Evolutionary conservation across 2,113 vertebrate genomes (phyloP).

Genomic region (Potamarius usumacintae): DNA sequence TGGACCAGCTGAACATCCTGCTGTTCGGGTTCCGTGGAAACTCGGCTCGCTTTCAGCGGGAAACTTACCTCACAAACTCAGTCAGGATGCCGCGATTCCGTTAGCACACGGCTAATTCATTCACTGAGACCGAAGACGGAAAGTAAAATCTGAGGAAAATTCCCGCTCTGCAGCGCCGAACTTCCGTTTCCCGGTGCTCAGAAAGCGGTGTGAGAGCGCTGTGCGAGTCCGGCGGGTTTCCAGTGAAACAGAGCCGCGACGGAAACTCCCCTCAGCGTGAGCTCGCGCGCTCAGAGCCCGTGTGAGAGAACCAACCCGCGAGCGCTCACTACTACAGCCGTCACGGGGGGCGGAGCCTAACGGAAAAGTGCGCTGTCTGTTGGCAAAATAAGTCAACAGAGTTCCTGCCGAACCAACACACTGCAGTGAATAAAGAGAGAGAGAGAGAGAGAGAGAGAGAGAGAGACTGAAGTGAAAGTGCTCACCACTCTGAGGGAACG

Average conservation of each 20-base stretch:
- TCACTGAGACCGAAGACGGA: not conserved
- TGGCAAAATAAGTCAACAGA: not conserved
- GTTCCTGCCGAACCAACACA: no score
- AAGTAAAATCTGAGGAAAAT: not conserved
- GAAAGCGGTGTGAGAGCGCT: fast-evolving
- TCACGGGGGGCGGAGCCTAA: not conserved
- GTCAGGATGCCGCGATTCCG: not conserved
- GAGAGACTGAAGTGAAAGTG: not conserved
- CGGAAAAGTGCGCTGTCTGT: no score
- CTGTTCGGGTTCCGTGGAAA: not conserved
- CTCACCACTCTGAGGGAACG: not conserved
- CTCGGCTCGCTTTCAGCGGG: not conserved
- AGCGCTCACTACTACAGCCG: not conserved
- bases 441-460: no score
- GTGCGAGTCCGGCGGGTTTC: not conserved
- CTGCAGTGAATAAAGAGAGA: no score
- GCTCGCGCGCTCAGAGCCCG: no score
- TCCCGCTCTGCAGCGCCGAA: not conserved
- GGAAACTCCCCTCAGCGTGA: not conserved
- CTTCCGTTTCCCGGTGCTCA: not conserved
- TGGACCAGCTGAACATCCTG: constrained; percentile 82
- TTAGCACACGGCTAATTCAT: not conserved
- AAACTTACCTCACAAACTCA: not conserved
- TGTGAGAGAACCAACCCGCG: not conserved
- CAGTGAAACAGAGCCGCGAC: not conserved